Evolutionary conservation across 2,113 vertebrate genomes (phyloP).

Genomic region (Vulpes ferrilata): DNA sequence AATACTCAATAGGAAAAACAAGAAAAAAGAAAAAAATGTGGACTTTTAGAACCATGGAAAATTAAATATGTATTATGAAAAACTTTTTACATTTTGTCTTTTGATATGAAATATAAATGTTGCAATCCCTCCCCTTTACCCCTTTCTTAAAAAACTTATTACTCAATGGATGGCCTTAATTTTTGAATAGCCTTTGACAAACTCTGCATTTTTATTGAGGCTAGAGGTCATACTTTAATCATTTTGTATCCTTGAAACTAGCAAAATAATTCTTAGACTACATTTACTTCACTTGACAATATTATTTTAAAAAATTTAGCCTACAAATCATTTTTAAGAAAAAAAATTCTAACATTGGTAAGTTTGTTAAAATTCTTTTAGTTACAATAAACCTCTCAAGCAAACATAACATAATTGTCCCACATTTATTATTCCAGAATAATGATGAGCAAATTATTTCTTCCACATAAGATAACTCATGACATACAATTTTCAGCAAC

Average conservation of each 20-base stretch:
- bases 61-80: background rate
- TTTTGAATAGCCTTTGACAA: background rate
- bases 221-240: background rate
- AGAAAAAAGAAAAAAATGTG: background rate
- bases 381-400: background rate
- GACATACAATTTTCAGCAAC: background rate
- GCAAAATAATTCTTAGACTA: background rate
- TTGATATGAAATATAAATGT: background rate
- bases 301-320: background rate
- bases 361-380: background rate
- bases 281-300: background rate
- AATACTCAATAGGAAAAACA: background rate
- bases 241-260: background rate
- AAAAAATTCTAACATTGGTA: background rate
- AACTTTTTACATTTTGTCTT: background rate
- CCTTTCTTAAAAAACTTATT: background rate
- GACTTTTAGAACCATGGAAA: background rate
- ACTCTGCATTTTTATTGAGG: background rate
- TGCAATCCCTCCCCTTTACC: background rate
- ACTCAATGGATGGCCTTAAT: background rate
- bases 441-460: background rate
- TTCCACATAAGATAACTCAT: background rate
- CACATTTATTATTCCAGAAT: background rate
- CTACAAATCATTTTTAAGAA: background rate
- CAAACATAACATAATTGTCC: background rate